Base-by-base conservation (phyloP, 2,888 invertebrate species). In the Agonopterix alstromeriana region DNA sequence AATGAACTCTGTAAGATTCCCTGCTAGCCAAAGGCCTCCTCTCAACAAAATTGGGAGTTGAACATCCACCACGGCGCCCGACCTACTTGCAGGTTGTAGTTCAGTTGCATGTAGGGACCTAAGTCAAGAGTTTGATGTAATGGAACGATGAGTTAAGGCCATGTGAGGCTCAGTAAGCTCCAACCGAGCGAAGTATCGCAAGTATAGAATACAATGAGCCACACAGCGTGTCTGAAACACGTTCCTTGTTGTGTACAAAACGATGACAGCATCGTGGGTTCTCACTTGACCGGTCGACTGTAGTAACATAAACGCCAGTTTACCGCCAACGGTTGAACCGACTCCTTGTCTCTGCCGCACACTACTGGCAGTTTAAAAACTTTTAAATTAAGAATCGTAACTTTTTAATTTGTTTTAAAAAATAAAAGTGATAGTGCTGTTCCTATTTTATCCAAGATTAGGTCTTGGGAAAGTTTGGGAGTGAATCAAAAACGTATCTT, bases 251-350 rank as follows among this genome's bases (percentile, higher is more conserved):
- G 53, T 48, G 50, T 57, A 56, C 42, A 42, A 58, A 53, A 11
- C 35, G 71, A 77, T 73, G 77, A 76, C 75, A 83, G 81, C 75
- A 74, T 27, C 27, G 27, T 27, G 27, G 27, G 27, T 17, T 3
- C 27, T 1, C 10, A 9, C 38, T 38, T 38, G 38, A 38, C 38
- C 38, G 9, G 10, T 38, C 38, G 38, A n/a, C 38, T 38, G 38
- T 38, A 38, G 42, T 42, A 8, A 11, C 11, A 11, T 11, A 27
- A 60, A 50, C 56, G 62, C 65, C 73, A 85, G 86, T 85, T 77
- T 68, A 62, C 68, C 71, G 73, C 76, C 67, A 71, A 71, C 84
- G 66, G 69, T 75, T 70, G 70, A 55, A 53, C 57, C 53, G 71
- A 53, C 54, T 64, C 53, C 76, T 80, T 78, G 86, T 82, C 42